A percentile compares a stretch with the other conserved stretches of the same genome.
phyloP scores from a whole-genome alignment of 2,113 vertebrate species.

The Xiphophorus maculatus region DNA sequence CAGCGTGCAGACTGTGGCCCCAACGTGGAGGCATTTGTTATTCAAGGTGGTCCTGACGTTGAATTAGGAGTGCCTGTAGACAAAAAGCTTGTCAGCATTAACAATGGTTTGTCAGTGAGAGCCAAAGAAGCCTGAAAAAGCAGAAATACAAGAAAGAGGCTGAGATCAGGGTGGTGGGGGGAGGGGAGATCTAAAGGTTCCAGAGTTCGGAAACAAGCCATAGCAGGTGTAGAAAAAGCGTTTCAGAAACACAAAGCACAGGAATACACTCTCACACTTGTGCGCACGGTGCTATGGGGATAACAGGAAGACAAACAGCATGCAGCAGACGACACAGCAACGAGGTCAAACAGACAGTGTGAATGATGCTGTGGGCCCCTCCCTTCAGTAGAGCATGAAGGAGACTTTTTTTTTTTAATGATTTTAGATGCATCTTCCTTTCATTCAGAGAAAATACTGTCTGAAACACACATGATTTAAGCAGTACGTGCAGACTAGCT shows the following conservation, averaged over 20 bases:
- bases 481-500: not conserved
- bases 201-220: constrained; percentile 43
- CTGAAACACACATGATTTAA: constrained; percentile 39
- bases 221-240: constrained; percentile 57
- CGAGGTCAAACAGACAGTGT: constrained; percentile 46
- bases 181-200: constrained; percentile 43
- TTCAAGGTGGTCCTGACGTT: constrained; percentile 66
- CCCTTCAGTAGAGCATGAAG: constrained; percentile 35
- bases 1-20: constrained; percentile 52
- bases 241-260: constrained; percentile 7
- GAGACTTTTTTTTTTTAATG: constrained; percentile 32
- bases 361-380: constrained; percentile 59
- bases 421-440: constrained; percentile 18
- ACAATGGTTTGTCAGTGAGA: constrained; percentile 57
- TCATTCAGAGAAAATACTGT: constrained; percentile 18
- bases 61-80: constrained; percentile 68
- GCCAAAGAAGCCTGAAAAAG: constrained; percentile 48
- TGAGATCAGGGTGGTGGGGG: not conserved
- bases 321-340: constrained; percentile 33
- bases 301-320: constrained; percentile 43
- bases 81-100: constrained; percentile 67
- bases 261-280: constrained; percentile 10
- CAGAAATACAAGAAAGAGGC: constrained; percentile 48
- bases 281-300: not conserved
- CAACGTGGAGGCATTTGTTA: constrained; percentile 56